Percentiles rank a stretch among this genome's conserved stretches.
Evolutionary conservation across 2,113 vertebrate species (phyloP).

Genomic region (Alexandromys fortis): DNA sequence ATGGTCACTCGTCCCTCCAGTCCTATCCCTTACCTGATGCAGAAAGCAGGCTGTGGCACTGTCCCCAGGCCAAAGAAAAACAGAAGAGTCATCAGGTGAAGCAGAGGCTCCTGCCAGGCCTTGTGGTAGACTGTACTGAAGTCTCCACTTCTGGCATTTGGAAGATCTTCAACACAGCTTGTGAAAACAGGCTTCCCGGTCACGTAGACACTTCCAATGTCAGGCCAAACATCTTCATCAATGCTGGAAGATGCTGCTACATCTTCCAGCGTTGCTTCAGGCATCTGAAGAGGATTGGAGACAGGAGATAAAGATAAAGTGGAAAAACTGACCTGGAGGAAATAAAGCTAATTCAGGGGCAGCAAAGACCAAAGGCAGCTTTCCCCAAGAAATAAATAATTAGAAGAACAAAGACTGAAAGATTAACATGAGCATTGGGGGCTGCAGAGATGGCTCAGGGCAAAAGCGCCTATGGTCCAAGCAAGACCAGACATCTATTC

Average conservation of each 20-base stretch:
- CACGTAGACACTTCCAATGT: not conserved
- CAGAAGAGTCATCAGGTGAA: not conserved
- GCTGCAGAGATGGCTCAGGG: not conserved
- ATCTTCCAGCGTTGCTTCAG: too few relatives aligned
- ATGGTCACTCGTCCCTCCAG: not conserved
- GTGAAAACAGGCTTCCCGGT: not conserved
- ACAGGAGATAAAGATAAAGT: not conserved
- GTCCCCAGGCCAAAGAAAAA: not conserved
- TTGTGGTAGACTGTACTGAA: not conserved
- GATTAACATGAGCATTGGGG: not conserved
- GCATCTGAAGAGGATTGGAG: not conserved
- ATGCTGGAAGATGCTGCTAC: not conserved
- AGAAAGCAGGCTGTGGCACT: not conserved
- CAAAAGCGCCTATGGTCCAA: not conserved
- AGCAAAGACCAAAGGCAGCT: not conserved
- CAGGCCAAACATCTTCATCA: not conserved
- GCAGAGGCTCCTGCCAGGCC: not conserved
- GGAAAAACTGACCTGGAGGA: constrained; percentile 57
- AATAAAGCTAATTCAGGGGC: constrained; percentile 51
- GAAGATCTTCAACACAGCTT: not conserved
- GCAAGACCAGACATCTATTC: not conserved
- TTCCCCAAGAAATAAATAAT: not conserved
- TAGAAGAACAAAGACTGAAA: not conserved
- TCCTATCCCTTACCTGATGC: not conserved
- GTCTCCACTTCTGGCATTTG: not conserved